Percentiles rank a stretch among this genome's conserved stretches.
These are phyloP conservation scores for Malurus cyaneus DNA, from an alignment of 2,113 vertebrate genomes.

Conservation along the genomic window DNA sequence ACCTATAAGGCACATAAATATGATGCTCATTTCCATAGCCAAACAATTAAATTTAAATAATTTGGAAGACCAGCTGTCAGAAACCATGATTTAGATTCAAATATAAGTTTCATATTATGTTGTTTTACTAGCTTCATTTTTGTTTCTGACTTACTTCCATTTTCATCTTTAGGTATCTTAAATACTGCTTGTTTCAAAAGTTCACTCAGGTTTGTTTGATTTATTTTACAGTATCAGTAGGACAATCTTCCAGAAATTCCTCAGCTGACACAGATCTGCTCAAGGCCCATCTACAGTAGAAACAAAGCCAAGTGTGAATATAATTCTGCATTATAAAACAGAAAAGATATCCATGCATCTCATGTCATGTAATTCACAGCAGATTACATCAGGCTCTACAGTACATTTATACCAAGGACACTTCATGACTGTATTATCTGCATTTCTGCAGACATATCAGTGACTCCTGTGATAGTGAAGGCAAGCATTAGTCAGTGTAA, in stretches of 20 bases:
- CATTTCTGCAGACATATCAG: fast-evolving
- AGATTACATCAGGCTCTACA: background rate
- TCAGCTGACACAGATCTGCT: background rate
- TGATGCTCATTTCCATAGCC: background rate
- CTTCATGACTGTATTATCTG: background rate
- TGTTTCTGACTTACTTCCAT: background rate
- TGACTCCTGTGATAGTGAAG: background rate
- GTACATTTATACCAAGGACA: background rate
- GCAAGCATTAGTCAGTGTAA: background rate
- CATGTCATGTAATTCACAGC: background rate
- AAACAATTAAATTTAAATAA: background rate
- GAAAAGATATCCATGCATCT: background rate
- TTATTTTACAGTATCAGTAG: background rate
- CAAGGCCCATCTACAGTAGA: background rate
- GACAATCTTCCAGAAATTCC: background rate
- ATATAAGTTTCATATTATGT: background rate
- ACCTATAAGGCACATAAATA: background rate
- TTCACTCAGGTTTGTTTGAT: background rate
- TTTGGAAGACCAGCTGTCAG: background rate
- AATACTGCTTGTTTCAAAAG: background rate
- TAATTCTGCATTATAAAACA: background rate
- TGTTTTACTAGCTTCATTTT: background rate
- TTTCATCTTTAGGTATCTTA: background rate
- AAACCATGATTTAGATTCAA: background rate
- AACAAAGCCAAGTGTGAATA: background rate